These are phyloP conservation scores for Cyprinodon variegatus DNA, from an alignment of 2,113 vertebrate genomes.

Conservation along the genomic window DNA sequence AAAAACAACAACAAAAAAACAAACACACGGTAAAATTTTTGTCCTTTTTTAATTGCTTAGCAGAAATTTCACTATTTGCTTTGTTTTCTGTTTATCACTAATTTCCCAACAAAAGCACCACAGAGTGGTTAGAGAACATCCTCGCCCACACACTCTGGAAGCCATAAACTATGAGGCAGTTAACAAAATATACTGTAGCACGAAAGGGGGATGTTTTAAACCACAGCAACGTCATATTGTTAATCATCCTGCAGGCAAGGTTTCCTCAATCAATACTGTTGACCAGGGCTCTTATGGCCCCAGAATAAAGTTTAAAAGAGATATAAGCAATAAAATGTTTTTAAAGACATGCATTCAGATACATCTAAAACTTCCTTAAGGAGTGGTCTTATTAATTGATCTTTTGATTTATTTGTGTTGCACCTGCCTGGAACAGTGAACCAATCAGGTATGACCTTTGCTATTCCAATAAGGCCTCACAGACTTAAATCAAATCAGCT, in stretches of 20 bases:
- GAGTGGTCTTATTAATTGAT: background rate
- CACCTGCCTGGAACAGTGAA: background rate
- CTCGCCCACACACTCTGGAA: conserved; percentile 59
- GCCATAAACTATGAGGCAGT: conserved; percentile 58
- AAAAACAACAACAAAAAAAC: no score
- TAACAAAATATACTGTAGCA: conserved; percentile 66
- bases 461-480: conserved; percentile 32
- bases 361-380: background rate
- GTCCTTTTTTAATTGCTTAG: background rate
- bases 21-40: no score
- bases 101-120: conserved; percentile 4
- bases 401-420: no score
- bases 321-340: background rate
- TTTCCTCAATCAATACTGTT: conserved; percentile 62
- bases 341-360: conserved; percentile 1
- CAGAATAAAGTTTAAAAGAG: background rate
- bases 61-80: conserved; percentile 20
- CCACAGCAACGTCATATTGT: conserved; percentile 26
- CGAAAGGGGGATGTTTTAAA: conserved; percentile 60
- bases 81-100: conserved; percentile 23
- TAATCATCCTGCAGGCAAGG: conserved; percentile 59
- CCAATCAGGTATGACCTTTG: conserved; percentile 2
- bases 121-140: conserved; percentile 49
- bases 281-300: background rate
- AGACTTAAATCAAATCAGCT: conserved; percentile 33